Evolutionary conservation across 2,888 invertebrate species (phyloP).

Genomic region (Caenorhabditis wallacei): DNA sequence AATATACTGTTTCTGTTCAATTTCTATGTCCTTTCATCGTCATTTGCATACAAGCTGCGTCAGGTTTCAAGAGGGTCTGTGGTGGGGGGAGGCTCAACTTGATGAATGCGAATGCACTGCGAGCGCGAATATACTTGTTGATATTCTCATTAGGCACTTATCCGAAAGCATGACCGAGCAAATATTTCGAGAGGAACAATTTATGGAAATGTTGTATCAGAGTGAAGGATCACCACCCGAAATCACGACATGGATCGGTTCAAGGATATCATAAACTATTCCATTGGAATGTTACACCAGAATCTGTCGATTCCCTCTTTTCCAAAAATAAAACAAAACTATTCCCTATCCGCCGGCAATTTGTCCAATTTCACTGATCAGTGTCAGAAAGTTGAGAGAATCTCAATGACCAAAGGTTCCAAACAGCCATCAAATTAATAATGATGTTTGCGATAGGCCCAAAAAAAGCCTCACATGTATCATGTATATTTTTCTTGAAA

Average conservation of each 20-base stretch:
- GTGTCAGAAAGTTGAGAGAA: conserved; percentile 11
- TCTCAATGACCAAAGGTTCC: conserved; percentile 14
- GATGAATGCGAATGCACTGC: conserved; percentile 37
- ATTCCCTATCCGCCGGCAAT: not conserved
- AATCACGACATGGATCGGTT: conserved; percentile 51
- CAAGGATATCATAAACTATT: not conserved
- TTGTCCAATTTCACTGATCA: conserved; percentile 19
- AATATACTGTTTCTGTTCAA: conserved; percentile 59
- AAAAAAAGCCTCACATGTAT: not conserved
- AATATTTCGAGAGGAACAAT: conserved; percentile 56
- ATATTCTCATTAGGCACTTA: conserved; percentile 66
- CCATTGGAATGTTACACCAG: too few species aligned
- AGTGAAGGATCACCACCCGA: conserved; percentile 43
- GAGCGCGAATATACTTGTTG: conserved; percentile 68
- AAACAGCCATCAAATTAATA: not conserved
- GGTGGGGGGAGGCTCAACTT: not conserved
- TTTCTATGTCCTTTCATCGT: conserved; percentile 39
- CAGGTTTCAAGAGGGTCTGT: conserved; percentile 61
- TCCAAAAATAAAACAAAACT: too few species aligned
- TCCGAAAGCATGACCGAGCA: conserved; percentile 65
- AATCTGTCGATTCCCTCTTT: too few species aligned
- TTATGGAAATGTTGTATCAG: conserved; percentile 60
- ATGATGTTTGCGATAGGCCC: conserved; percentile 1
- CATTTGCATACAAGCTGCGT: conserved; percentile 64
- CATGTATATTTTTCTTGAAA: conserved; percentile 8